phyloP scores from a whole-genome alignment of 2,113 vertebrate species.

The Pavo muticus region DNA sequence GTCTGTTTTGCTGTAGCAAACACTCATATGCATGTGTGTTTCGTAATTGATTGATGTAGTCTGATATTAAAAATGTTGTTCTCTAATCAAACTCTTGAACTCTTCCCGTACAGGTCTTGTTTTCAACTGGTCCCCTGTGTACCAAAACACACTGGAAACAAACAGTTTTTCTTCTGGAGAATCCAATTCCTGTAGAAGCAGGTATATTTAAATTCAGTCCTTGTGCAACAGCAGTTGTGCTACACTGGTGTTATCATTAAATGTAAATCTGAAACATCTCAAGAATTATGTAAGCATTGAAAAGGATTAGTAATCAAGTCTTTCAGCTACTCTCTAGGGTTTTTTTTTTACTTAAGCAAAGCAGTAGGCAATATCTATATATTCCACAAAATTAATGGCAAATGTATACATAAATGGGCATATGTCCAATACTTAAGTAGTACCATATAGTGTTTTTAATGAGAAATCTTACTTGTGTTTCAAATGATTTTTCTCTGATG shows the following conservation, averaged over 20 bases:
- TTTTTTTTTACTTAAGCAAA: background rate
- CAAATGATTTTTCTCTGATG: background rate
- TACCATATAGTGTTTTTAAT: background rate
- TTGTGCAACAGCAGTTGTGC: background rate
- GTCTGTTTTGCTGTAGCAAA: slow-evolving; percentile 76
- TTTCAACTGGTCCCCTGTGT: slow-evolving; percentile 91
- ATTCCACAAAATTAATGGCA: background rate
- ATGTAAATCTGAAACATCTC: background rate
- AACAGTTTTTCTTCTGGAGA: slow-evolving; percentile 91
- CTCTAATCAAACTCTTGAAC: slow-evolving; percentile 77
- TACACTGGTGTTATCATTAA: background rate
- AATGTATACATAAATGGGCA: background rate
- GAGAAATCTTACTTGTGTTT: background rate
- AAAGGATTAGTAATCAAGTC: background rate
- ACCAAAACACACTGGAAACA: slow-evolving; percentile 96
- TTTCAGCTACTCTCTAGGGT: background rate
- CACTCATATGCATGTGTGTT: slow-evolving; percentile 39
- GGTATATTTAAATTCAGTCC: slow-evolving; percentile 75
- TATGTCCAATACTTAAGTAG: background rate
- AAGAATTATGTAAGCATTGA: rapidly evolving
- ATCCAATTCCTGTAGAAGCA: slow-evolving; percentile 85
- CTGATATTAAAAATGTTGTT: slow-evolving; percentile 75
- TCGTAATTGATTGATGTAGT: slow-evolving; percentile 74
- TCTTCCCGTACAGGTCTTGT: slow-evolving; percentile 84
- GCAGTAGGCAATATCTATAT: background rate